Evolutionary conservation across 2,888 invertebrate genomes (phyloP).

Genomic region (Tenthredo distinguenda): DNA sequence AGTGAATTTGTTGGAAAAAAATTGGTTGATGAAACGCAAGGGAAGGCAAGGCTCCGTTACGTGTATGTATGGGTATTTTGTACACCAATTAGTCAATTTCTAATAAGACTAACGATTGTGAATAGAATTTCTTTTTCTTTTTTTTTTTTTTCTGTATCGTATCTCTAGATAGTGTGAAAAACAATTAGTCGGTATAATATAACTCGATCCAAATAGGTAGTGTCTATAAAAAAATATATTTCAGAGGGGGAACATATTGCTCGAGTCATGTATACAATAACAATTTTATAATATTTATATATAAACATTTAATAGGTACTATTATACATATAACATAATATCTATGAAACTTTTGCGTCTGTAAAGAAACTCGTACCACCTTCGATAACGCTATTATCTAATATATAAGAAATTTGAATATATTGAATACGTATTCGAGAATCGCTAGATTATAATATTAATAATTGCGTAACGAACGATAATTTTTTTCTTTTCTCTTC

Average conservation of each 20-base stretch:
- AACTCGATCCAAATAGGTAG: conserved; percentile 17
- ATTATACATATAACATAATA: neutral
- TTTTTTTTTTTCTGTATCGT: neutral
- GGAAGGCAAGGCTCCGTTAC: neutral
- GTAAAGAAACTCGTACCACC: conserved; percentile 39
- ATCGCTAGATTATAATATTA: neutral
- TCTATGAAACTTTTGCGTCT: neutral
- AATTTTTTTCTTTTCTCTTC: neutral
- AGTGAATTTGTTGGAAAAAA: neutral
- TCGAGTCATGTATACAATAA: conserved; percentile 57
- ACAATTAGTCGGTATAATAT: neutral
- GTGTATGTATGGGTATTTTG: neutral
- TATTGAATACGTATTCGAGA: neutral
- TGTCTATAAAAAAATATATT: conserved; percentile 19
- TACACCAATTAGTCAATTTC: conserved; percentile 15
- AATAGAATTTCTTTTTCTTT: neutral
- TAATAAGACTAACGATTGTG: conserved; percentile 8
- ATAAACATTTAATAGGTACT: neutral
- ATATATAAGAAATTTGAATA: neutral
- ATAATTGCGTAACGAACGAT: too few species aligned
- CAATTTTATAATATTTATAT: conserved; percentile 42
- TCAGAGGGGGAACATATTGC: conserved; percentile 50
- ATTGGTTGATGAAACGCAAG: neutral
- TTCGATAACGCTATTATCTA: neutral
- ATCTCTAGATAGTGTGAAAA: neutral